A percentile compares a stretch with the other conserved stretches of the same genome.
These are phyloP conservation scores for Threskiornis aethiopicus DNA, from an alignment of 2,797 vertebrate species.

Conservation along the genomic window DNA sequence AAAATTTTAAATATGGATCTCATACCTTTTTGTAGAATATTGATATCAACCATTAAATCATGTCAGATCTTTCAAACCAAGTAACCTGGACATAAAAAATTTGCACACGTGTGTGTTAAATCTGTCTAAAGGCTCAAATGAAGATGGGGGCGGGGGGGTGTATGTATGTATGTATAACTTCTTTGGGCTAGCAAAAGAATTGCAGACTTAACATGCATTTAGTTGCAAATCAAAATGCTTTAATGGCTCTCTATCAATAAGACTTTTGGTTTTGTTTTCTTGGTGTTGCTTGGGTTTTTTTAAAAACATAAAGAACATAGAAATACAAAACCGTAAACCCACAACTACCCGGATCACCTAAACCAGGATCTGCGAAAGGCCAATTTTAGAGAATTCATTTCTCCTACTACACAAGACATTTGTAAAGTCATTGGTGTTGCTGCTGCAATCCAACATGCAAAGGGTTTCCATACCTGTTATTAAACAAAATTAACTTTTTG, in stretches of 20 bases:
- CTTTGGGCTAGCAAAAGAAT: neutral
- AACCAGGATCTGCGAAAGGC: neutral
- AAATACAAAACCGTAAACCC: neutral
- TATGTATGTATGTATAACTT: accelerated
- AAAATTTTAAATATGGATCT: neutral
- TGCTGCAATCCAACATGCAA: neutral
- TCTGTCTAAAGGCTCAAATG: neutral
- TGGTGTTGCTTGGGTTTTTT: neutral
- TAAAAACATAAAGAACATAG: neutral
- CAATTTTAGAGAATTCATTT: neutral
- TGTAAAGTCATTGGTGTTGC: neutral
- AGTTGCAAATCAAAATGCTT: neutral
- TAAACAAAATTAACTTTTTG: neutral
- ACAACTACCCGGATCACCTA: accelerated
- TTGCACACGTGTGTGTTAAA: accelerated
- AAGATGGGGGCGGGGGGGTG: too few relatives aligned
- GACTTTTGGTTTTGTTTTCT: neutral
- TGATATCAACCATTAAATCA: neutral
- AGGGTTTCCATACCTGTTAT: neutral
- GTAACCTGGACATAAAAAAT: accelerated
- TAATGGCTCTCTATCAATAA: neutral
- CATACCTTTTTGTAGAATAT: neutral
- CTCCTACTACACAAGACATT: neutral
- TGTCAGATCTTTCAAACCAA: neutral
- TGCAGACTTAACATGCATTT: neutral